Evolutionary conservation across 2,797 vertebrate genomes (phyloP).

Genomic region (Anisognathus igniventris): DNA sequence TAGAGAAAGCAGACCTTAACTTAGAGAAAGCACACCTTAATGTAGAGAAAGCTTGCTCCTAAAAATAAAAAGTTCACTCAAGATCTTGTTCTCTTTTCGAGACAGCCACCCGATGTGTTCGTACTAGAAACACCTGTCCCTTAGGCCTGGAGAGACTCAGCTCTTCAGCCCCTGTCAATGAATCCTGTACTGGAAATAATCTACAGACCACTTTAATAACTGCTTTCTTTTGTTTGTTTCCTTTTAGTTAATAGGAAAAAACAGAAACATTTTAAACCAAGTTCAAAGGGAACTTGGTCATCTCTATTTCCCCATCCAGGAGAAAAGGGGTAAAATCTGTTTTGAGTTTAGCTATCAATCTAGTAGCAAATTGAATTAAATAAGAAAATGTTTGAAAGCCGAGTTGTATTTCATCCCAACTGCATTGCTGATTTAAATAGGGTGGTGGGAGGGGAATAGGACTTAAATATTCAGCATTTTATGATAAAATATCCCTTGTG

Average conservation of each 20-base stretch:
- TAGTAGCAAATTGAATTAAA: slow-evolving; percentile 67
- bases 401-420: slow-evolving; percentile 58
- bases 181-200: background rate
- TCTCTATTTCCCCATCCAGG: slow-evolving; percentile 3
- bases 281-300: slow-evolving; percentile 54
- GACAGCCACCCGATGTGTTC: background rate
- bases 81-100: background rate
- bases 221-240: slow-evolving; percentile 36
- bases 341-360: slow-evolving; percentile 62
- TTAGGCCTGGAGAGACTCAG: background rate
- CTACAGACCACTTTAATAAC: background rate
- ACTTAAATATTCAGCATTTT: slow-evolving; percentile 52
- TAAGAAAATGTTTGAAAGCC: slow-evolving; percentile 63
- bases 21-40: background rate
- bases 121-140: background rate
- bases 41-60: background rate
- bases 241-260: slow-evolving; percentile 10
- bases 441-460: background rate
- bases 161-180: background rate
- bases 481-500: slow-evolving; percentile 29
- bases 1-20: background rate
- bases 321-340: slow-evolving; percentile 52
- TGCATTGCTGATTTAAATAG: slow-evolving; percentile 40
- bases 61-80: background rate
- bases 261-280: slow-evolving; percentile 23